Base-by-base conservation (phyloP, 2,113 vertebrate genomes). In the Helogale parvula region DNA sequence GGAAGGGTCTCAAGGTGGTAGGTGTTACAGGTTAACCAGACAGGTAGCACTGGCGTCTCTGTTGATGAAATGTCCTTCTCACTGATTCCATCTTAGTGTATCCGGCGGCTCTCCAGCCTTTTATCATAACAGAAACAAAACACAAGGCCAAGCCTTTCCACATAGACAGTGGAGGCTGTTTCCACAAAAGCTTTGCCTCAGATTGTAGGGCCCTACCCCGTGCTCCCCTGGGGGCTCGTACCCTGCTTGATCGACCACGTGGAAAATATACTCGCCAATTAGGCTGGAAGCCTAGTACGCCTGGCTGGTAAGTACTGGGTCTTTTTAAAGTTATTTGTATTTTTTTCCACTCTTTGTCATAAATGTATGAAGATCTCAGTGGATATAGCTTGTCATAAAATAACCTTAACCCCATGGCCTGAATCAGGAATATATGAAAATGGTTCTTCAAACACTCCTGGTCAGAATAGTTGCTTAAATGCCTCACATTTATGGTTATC, bases 111-210 rank as follows among this genome's bases (percentile, higher is more conserved):
- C 45, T 90, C 88, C 23, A 17, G 35, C 38, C 88, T 87, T 82
- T 95, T 95, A 66, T 93, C 35, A 45, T 45, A 87, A 81, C 54
- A 80, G 54, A 95, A 94, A 91, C 9, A 86, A 86, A 93, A 81
- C 35, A 31, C 66, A 96, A 97, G 92, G 16, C 63, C 57, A 89
- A 91, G n/a, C 11, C 29, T 95, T 65, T 85, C 96, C 68, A 72
- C 47, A 7, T 87, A 93, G 35, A 50, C 29, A 65, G 3, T 41
- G 13, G 69, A 87, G 33, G 9, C 16, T 76, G 97, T 95, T 45
- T 97, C 69, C 50, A 94, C 29, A 80, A 90, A 93, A 95, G 50
- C 80, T 93, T 97, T 92, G 47, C 15, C 74, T 93, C 41, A 29
- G 31, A 84, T 93, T 71, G 50, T 19, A 19, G 93, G 54, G 23